Conservation (phyloP, 2,888 invertebrate genomes). For the Metopia argyrocephala region DNA sequence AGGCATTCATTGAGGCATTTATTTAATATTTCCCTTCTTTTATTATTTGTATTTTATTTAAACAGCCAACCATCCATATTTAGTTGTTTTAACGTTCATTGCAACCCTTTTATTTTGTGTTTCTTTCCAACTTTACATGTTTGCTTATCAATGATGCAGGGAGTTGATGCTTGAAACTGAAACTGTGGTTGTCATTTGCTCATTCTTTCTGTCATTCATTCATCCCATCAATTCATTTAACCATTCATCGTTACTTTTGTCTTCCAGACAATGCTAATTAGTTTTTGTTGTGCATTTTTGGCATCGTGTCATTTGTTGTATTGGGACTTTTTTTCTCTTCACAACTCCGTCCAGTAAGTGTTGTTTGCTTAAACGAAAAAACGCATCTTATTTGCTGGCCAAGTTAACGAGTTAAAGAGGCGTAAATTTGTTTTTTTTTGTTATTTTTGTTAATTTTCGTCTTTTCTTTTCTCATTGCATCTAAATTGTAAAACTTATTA, state of each 20-base stretch:
- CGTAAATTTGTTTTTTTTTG: slow-evolving; percentile 69
- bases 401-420: slow-evolving; percentile 74
- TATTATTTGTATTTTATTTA: slow-evolving; percentile 42
- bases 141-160: slow-evolving; percentile 16
- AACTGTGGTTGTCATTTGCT: slow-evolving; percentile 52
- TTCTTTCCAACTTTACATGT: slow-evolving; percentile 25
- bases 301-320: slow-evolving; percentile 66
- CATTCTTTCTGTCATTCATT: slow-evolving; percentile 44
- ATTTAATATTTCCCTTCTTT: slow-evolving; percentile 38
- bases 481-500: background rate
- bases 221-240: slow-evolving; percentile 42
- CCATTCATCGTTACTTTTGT: slow-evolving; percentile 64
- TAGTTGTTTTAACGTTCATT: slow-evolving; percentile 30
- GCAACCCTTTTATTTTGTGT: slow-evolving; percentile 42
- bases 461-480: background rate
- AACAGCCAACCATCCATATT: slow-evolving; percentile 49
- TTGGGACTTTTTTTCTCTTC: slow-evolving; percentile 47
- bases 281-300: slow-evolving; percentile 68
- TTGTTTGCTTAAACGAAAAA: slow-evolving; percentile 19
- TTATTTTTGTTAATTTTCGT: background rate
- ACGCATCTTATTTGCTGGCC: slow-evolving; percentile 70
- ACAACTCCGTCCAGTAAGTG: background rate
- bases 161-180: background rate
- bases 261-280: slow-evolving; percentile 70
- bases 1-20: slow-evolving; percentile 60